These are phyloP conservation scores for Spilosoma lubricipeda DNA, from an alignment of 2,888 invertebrate genomes.

Conservation along the genomic window DNA sequence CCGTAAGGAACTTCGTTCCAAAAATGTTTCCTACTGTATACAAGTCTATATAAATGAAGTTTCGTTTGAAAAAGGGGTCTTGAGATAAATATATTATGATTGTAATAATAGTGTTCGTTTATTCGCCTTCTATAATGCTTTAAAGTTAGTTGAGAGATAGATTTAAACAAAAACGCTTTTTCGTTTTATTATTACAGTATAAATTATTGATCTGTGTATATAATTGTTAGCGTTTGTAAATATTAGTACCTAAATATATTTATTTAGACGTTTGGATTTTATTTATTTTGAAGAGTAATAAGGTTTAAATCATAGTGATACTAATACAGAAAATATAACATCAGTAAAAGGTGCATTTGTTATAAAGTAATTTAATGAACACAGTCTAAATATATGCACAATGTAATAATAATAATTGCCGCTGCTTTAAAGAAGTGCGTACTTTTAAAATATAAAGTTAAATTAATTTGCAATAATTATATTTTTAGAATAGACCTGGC, in stretches of 20 bases:
- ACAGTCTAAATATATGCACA: constrained; percentile 69
- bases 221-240: constrained; percentile 81
- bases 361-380: constrained; percentile 63
- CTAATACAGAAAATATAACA: constrained; percentile 52
- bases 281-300: constrained; percentile 61
- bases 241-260: constrained; percentile 76
- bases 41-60: constrained; percentile 17
- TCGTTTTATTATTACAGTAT: constrained; percentile 60
- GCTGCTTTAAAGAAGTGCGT: constrained; percentile 38
- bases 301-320: constrained; percentile 59
- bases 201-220: constrained; percentile 83
- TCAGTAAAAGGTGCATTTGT: constrained; percentile 67
- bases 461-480: constrained; percentile 35
- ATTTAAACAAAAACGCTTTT: constrained; percentile 61
- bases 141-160: constrained; percentile 78
- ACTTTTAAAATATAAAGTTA: constrained; percentile 18
- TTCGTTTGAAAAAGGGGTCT: constrained; percentile 30
- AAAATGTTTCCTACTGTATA: constrained; percentile 9
- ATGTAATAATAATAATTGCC: constrained; percentile 57
- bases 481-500: constrained; percentile 36
- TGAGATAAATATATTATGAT: constrained; percentile 53
- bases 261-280: constrained; percentile 68
- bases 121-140: constrained; percentile 84
- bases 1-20: no score
- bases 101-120: constrained; percentile 75